These are phyloP conservation scores for Monarcha castaneiventris DNA, from an alignment of 2,113 vertebrate species.

Conservation along the genomic window DNA sequence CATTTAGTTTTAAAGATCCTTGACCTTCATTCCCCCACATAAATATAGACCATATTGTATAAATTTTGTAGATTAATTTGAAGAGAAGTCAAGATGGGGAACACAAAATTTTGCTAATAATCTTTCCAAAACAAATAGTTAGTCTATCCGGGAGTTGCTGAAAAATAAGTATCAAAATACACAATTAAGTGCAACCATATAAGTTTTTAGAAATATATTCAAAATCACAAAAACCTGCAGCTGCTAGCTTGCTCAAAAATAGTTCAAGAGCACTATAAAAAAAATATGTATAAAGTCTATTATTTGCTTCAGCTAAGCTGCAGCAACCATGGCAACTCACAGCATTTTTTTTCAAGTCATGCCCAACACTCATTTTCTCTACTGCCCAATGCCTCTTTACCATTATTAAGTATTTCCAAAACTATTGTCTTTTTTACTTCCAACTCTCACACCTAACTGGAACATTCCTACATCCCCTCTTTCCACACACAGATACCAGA, in stretches of 20 bases:
- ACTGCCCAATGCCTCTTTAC: not conserved
- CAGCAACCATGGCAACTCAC: conserved; percentile 27
- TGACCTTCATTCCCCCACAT: not conserved
- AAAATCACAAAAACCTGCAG: not conserved
- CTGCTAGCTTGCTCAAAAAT: not conserved
- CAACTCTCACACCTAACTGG: not conserved
- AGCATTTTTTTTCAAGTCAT: not conserved
- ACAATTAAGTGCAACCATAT: not conserved
- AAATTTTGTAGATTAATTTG: not conserved
- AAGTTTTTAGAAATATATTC: not conserved
- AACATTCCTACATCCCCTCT: not conserved
- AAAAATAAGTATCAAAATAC: not conserved
- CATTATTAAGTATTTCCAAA: not conserved
- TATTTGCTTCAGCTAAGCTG: not conserved
- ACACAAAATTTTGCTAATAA: not conserved
- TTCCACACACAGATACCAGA: not conserved
- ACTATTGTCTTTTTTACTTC: not conserved
- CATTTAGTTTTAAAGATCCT: not conserved
- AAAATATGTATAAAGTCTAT: not conserved
- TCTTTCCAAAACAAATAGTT: not conserved
- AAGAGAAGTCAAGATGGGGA: not conserved
- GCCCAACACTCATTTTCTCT: not conserved
- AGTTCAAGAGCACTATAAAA: not conserved
- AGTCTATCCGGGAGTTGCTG: not conserved
- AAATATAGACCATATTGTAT: not conserved